Base-by-base conservation (phyloP, 2,113 vertebrate species). In the Ardeotis arabs region DNA sequence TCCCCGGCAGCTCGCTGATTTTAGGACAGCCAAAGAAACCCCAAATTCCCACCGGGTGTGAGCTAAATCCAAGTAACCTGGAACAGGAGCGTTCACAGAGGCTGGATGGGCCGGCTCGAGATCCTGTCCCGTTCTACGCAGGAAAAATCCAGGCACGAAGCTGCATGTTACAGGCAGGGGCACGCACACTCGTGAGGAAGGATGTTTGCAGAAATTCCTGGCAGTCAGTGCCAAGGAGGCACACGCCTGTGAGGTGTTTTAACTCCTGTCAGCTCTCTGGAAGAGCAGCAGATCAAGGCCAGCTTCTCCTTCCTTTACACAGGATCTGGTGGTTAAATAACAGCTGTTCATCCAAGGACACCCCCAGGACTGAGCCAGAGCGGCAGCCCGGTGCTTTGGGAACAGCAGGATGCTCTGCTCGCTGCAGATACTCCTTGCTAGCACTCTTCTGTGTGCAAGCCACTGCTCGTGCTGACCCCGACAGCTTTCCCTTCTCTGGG, bases 171-270 rank as follows among this genome's bases (percentile, higher is more conserved):
- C 24, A 35, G 2, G 19, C 28, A 47, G 29, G 33, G 39, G 45
- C 56, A 53, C 2, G 2, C 21, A 35, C 3, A 15, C 29, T 14
- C 4, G 0, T 4, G 19, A 52, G 77, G 49, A 69, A 56, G 55
- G 49, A 69, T 10, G 5, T 23, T 20, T 10, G 59, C 53, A 78
- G 66, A 59, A 62, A 49, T 16, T 39, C 35, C 35, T 62, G 47
- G 49, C 62, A 13, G 15, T 20, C 41, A 6, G 39, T 41, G 58
- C 44, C 1, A 0, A 63, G 84, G 12, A 56, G n/a, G 12, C 39
- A 28, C 0, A 0, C 39, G 37, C 25, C 70, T 50, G 1, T 14
- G 10, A 22, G 49, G 15, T 29, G 47, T 14, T 19, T 60, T 37
- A 80, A n/a, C 37, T 52, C 31, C 60, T 44, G 25, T 12, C 41